Evolutionary conservation across 2,113 vertebrate genomes (phyloP).

Genomic region (Haplochromis vanheusdeni): DNA sequence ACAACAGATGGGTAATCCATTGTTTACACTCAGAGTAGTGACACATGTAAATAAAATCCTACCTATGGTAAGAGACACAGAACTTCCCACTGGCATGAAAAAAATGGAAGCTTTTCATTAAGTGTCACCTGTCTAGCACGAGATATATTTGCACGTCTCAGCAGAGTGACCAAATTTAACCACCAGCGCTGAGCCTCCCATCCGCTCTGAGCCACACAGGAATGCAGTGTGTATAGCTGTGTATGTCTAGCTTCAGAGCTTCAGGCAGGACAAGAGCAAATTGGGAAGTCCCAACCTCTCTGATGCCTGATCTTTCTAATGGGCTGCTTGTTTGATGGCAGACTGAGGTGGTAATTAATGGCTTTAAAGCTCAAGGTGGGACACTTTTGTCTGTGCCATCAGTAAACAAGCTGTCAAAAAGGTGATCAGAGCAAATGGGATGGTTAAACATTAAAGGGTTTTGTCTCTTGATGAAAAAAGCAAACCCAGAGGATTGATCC

Average conservation of each 20-base stretch:
- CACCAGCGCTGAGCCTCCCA: slow-evolving; percentile 33
- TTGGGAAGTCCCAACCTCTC: slow-evolving; percentile 42
- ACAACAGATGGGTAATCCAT: neutral
- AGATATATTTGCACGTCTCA: slow-evolving; percentile 38
- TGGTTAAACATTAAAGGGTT: neutral
- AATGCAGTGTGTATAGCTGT: slow-evolving; percentile 48
- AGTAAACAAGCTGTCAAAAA: slow-evolving; percentile 47
- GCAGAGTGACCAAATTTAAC: slow-evolving; percentile 30
- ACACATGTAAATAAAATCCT: neutral
- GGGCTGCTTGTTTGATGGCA: slow-evolving; percentile 14
- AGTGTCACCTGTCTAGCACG: slow-evolving; percentile 27
- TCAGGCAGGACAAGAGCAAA: slow-evolving; percentile 27
- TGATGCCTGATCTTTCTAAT: slow-evolving; percentile 44
- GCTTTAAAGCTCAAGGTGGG: slow-evolving; percentile 51
- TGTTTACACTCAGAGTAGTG: neutral
- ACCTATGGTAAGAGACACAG: neutral
- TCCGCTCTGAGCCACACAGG: slow-evolving; percentile 44
- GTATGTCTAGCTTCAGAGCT: slow-evolving; percentile 38
- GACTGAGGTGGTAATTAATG: slow-evolving; percentile 49
- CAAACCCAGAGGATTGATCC: neutral
- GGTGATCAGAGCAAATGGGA: neutral
- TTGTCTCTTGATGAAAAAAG: neutral
- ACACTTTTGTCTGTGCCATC: slow-evolving; percentile 14
- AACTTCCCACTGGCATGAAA: neutral
- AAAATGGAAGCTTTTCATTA: neutral